phyloP scores from a whole-genome alignment of 2,888 invertebrate species.

The Sicus ferrugineus region DNA sequence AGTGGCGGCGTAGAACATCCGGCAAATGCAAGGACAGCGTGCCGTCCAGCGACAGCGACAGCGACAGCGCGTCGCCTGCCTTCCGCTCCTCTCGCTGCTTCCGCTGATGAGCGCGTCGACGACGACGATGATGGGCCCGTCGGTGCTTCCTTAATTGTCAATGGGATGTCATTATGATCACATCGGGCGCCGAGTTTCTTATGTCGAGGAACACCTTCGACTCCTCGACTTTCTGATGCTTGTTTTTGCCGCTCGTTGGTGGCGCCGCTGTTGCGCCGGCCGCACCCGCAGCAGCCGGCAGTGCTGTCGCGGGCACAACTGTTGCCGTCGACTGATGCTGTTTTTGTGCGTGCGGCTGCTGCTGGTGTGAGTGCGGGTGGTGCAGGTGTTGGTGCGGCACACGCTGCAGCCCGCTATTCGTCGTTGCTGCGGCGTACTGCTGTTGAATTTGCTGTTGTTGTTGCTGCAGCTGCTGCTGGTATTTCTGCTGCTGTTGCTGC shows the following conservation, averaged over 20 bases:
- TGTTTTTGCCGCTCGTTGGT: slow-evolving; percentile 38
- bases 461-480: slow-evolving; percentile 24
- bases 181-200: slow-evolving; percentile 89
- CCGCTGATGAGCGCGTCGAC: slow-evolving; percentile 12
- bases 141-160: slow-evolving; percentile 68
- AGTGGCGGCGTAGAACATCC: background rate
- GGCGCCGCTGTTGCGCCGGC: slow-evolving; percentile 20
- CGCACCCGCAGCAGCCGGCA: slow-evolving; percentile 22
- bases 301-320: slow-evolving; percentile 37
- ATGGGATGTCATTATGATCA: slow-evolving; percentile 80
- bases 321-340: slow-evolving; percentile 45
- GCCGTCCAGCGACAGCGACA: background rate
- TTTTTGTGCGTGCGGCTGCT: slow-evolving; percentile 44
- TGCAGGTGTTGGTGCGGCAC: slow-evolving; percentile 38
- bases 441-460: slow-evolving; percentile 34
- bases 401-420: slow-evolving; percentile 22
- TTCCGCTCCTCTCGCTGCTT: background rate
- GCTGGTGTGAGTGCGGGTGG: slow-evolving; percentile 39
- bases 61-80: slow-evolving; percentile 24
- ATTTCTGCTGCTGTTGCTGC: slow-evolving; percentile 52
- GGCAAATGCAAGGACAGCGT: slow-evolving; percentile 5
- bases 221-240: slow-evolving; percentile 57
- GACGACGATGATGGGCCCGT: slow-evolving; percentile 3
- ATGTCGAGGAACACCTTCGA: slow-evolving; percentile 81
- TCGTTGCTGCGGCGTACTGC: slow-evolving; percentile 12